Evolutionary conservation across 2,113 vertebrate genomes (phyloP).

Genomic region (Aphelocoma coerulescens): DNA sequence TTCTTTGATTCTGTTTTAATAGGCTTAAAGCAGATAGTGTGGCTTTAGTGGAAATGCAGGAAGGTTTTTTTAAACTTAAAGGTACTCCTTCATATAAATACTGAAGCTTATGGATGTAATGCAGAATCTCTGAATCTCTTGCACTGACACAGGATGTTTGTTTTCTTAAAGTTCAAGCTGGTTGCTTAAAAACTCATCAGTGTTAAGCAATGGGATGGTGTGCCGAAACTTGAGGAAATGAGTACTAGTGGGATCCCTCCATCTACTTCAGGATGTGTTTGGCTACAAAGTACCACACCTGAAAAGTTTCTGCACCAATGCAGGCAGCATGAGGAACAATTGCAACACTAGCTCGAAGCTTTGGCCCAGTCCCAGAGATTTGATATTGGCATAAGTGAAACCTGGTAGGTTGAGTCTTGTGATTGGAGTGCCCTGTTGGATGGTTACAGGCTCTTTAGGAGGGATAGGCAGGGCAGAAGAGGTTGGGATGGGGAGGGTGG

Average conservation of each 20-base stretch:
- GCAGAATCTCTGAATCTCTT: not conserved
- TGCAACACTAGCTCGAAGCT: not conserved
- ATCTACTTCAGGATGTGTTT: not conserved
- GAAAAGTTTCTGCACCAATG: not conserved
- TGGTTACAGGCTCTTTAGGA: not conserved
- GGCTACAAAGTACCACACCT: not conserved
- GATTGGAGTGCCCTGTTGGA: not conserved
- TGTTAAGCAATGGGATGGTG: not conserved
- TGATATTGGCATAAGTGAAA: not conserved
- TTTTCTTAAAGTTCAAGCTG: not conserved
- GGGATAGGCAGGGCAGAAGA: not conserved
- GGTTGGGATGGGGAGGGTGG: not conserved
- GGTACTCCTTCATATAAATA: not conserved
- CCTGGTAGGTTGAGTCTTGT: not conserved
- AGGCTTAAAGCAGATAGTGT: not conserved
- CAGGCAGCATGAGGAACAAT: not conserved
- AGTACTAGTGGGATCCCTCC: not conserved
- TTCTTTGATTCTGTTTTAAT: not conserved
- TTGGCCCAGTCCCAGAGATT: not conserved
- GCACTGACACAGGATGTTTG: not conserved
- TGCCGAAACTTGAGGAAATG: not conserved
- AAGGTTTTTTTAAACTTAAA: not conserved
- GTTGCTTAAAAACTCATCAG: not conserved
- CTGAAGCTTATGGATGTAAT: not conserved
- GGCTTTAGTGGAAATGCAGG: not conserved